A percentile compares a stretch with the other conserved stretches of the same genome.
phyloP scores from a whole-genome alignment of 2,113 vertebrate genomes.

The Gnathonemus echidnorhynchus region DNA sequence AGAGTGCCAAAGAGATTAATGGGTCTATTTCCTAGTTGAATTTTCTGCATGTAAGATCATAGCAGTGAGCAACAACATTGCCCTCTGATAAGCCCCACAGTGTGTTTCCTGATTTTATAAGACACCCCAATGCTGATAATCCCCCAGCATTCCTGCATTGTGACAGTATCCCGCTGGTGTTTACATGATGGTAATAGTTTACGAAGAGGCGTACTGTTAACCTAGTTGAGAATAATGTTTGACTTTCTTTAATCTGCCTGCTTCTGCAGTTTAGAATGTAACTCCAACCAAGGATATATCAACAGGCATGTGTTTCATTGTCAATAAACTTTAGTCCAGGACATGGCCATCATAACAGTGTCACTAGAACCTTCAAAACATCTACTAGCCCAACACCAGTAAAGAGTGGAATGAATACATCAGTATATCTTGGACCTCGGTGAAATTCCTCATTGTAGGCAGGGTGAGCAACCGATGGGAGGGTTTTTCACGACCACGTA shows the following conservation, averaged over 20 bases:
- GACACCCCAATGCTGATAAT: neutral
- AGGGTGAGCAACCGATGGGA: neutral
- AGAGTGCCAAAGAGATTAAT: neutral
- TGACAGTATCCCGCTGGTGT: neutral
- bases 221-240: neutral
- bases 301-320: neutral
- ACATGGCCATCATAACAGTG: neutral
- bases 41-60: neutral
- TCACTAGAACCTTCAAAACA: neutral
- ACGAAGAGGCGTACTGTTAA: neutral
- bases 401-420: neutral
- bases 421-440: neutral
- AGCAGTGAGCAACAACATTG: neutral
- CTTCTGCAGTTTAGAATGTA: neutral
- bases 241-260: neutral
- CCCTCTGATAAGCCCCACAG: neutral
- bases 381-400: neutral
- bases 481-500: neutral
- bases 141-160: neutral
- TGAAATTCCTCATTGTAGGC: neutral
- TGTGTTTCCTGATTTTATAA: neutral
- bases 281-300: neutral
- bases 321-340: neutral
- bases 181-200: slow-evolving; percentile 1
- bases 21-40: neutral